Evolutionary conservation across 2,113 vertebrate genomes (phyloP), one percentile per base, ranked within the genome.

Genomic region (Taxidea taxus): DNA sequence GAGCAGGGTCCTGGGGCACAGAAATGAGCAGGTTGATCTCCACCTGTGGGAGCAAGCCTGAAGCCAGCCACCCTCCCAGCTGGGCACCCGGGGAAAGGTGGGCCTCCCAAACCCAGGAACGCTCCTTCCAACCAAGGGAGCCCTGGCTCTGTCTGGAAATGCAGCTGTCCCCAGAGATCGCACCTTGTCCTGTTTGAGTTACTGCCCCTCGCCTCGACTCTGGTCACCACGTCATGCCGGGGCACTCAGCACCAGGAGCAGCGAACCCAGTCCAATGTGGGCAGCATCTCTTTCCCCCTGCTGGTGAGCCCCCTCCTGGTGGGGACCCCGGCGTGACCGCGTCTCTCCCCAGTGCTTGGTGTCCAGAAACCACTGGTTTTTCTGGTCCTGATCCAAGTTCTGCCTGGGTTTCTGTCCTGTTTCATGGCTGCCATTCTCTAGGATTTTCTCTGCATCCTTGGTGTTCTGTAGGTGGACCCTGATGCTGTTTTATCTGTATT

Each of bases 251-350:
- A 21, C 39, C 34, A 15, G 37, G 39, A 49, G 58, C 20, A 42
- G 23, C 49, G 83, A 66, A 81, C 62, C 34, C 34, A 58, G 93
- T 20, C 5, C 29, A 0, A 37, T 31, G 5, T 47, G 44, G 47
- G 56, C 31, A 42, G 44, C 13, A 16, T 77, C n/a, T 44, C 58
- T 77, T 7, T 31, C 21, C 16, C 7, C 87, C 25, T 78, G 49
- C 4, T 0, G 27, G 34, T 34, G 72, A 20, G 5, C 29, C 16
- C 7, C 80, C 25, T 78, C 70, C 3, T 0, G 20, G 20, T 34
- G 72, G 27, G 60, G 70, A 21, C 31, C 4, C 4, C 23, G 25
- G 70, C 31, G 10, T 11, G 44, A 37, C 14, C 20, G 47, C 0
- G 0, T 15, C 2, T 3, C 0, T 31, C 39, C 74, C 11, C 12